Evolutionary conservation across 2,113 vertebrate genomes (phyloP), one percentile per base, ranked within the genome.

Genomic region (Bambusicola thoracicus): DNA sequence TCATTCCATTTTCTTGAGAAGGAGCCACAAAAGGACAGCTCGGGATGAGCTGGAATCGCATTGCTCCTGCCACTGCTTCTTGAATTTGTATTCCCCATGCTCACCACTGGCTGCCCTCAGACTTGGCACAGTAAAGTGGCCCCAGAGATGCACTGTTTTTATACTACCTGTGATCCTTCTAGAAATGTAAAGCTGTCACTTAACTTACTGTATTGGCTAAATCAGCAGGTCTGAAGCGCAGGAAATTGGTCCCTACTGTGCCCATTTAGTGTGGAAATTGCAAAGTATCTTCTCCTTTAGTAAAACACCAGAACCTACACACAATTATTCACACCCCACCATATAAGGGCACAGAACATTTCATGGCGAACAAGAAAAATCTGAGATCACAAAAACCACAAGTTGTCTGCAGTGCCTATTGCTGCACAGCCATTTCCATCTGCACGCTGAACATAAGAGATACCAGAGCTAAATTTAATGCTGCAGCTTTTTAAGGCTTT

Each of bases 191-290:
- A 91, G 96, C 96, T 80, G 96, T 89, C 89, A 87, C 96, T 96
- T 94, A 97, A 96, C 94, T 90, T 46, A 94, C 96, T 92, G 95
- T 96, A 98, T 97, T 97, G 97, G 97, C 96, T 96, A 96, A 97
- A 95, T 92, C 97, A 92, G 96, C 93, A 76, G 95, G 95, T 96
- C 94, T 94, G 94, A 92, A 95, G 93, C 89, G 94, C 97, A 97
- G 97, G 97, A 97, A 97, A 97, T 97, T 94, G 95, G 97, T 97
- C 97, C 97, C 97, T 90, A 97, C 97, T 95, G 97, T 95, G 97
- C 94, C 92, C 63, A 58, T 95, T 96, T 92, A 87, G 93, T 90
- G 96, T 93, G 96, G 96, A 96, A 97, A 96, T 83, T 48, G 83
- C 95, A 93, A 92, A 93, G 93, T 81, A 88, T 93, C 96, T 96